A percentile compares a stretch with the other conserved stretches of the same genome.
Conservation (phyloP, 2,113 vertebrate genomes). For the Echinops telfairi region DNA sequence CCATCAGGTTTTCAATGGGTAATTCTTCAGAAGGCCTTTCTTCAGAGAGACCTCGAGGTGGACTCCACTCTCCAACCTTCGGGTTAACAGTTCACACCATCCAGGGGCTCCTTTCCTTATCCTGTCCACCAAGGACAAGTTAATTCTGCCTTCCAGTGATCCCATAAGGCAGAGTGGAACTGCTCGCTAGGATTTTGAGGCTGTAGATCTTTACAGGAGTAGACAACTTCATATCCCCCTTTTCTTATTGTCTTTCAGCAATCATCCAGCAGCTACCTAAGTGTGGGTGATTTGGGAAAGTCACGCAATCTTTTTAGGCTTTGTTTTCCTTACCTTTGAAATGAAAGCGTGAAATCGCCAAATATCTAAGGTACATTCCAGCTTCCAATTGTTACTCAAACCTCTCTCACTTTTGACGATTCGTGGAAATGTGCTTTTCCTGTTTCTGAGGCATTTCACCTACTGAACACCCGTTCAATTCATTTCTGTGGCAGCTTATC, state of each 20-base stretch:
- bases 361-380: background rate
- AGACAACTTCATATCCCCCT: too few relatives aligned
- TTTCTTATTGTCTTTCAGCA: background rate
- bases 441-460: background rate
- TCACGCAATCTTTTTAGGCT: background rate
- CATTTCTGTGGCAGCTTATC: background rate
- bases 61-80: background rate
- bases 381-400: constrained; percentile 34
- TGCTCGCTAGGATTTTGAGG: too few relatives aligned
- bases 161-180: too few relatives aligned
- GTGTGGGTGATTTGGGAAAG: constrained; percentile 18
- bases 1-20: background rate
- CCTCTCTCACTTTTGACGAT: background rate
- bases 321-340: constrained; percentile 32
- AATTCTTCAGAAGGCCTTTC: background rate
- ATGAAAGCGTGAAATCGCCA: background rate
- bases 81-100: background rate
- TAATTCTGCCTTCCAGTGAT: too few relatives aligned
- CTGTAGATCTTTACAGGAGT: too few relatives aligned
- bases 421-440: background rate
- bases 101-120: background rate
- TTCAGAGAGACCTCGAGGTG: background rate
- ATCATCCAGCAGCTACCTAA: background rate
- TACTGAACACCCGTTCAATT: background rate
- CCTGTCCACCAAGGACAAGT: too few relatives aligned